phyloP scores from a whole-genome alignment of 92 coral and sea anemone genomes.

The Parazoanthus swiftii region DNA sequence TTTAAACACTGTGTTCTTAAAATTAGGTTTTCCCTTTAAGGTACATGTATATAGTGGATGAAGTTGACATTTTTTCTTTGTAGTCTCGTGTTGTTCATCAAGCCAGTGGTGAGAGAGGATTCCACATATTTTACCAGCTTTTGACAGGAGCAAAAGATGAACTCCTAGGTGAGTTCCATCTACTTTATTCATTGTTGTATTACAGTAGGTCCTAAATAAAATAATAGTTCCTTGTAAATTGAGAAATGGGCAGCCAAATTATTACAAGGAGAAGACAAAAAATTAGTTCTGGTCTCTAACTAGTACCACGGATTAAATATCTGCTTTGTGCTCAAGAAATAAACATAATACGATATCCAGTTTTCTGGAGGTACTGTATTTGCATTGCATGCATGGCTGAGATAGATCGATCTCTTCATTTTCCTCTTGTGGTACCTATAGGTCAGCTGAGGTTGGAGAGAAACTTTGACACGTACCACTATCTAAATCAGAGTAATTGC shows the following conservation, averaged over 20 bases:
- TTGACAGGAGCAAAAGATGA: slow-evolving; percentile 86
- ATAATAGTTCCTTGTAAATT: no score
- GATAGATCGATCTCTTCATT: background rate
- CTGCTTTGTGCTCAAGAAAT: no score
- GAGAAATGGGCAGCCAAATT: no score
- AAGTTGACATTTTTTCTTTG: slow-evolving; percentile 4
- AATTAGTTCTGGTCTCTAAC: no score
- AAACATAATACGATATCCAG: no score
- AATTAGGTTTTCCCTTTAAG: background rate
- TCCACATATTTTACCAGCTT: slow-evolving; percentile 96
- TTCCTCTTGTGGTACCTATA: slow-evolving; percentile 20
- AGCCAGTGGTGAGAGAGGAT: slow-evolving; percentile 91
- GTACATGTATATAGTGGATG: background rate
- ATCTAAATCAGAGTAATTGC: slow-evolving; percentile 92
- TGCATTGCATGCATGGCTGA: background rate
- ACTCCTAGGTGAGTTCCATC: slow-evolving; percentile 65
- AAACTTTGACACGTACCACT: slow-evolving; percentile 69
- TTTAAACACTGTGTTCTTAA: no score
- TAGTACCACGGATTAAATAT: no score
- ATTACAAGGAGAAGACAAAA: no score
- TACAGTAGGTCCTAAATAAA: no score
- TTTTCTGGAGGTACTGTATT: background rate
- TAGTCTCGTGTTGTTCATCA: slow-evolving; percentile 97
- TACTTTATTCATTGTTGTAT: background rate
- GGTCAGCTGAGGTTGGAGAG: slow-evolving; percentile 70